phyloP scores from a whole-genome alignment of 1,140 invertebrate genomes.

The Stenopsyche tienmushanensis region DNA sequence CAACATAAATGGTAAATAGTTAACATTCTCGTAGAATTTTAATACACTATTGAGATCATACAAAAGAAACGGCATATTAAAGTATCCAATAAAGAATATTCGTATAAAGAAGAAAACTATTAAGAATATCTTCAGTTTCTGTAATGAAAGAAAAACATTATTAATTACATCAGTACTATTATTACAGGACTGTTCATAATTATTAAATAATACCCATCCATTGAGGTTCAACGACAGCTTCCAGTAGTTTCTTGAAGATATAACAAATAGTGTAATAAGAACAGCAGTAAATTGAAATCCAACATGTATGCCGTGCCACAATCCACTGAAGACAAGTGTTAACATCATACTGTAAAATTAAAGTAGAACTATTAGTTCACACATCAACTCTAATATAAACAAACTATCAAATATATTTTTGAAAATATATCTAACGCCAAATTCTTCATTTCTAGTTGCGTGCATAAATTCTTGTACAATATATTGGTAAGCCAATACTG shows the following conservation, averaged over 20 bases:
- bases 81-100: not conserved
- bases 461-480: slow-evolving; percentile 82
- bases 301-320: slow-evolving; percentile 2
- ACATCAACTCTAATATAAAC: too few species aligned
- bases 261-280: too few species aligned
- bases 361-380: too few species aligned
- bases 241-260: too few species aligned
- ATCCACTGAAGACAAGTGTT: slow-evolving; percentile 5
- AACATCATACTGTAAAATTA: not conserved
- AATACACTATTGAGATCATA: not conserved
- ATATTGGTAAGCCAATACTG: slow-evolving; percentile 93
- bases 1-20: not conserved
- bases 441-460: slow-evolving; percentile 62
- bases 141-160: too few species aligned
- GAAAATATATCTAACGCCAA: not conserved
- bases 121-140: not conserved
- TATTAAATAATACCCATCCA: too few species aligned
- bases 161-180: too few species aligned
- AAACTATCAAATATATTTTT: too few species aligned
- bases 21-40: not conserved
- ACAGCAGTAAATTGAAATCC: not conserved
- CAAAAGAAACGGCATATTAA: not conserved
- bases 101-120: not conserved
- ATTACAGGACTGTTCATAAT: too few species aligned
- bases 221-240: too few species aligned